Conservation (phyloP, 2,888 invertebrate genomes). For the Campoletis raptor region DNA sequence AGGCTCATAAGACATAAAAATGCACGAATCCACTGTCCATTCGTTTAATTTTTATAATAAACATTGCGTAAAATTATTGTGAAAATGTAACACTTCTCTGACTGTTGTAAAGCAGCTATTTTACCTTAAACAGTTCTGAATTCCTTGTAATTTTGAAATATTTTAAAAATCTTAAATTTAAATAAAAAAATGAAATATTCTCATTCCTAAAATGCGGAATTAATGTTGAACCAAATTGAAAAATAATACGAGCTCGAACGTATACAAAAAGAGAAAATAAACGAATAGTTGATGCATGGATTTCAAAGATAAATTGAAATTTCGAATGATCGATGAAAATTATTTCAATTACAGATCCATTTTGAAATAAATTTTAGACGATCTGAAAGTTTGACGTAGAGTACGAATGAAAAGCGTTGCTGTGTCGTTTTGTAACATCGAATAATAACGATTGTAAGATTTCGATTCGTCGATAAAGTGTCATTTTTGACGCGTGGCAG, state of each 20-base stretch:
- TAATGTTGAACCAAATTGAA: background rate
- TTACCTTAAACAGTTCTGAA: background rate
- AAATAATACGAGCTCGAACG: background rate
- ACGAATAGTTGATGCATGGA: background rate
- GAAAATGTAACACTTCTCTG: no score
- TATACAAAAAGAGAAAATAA: background rate
- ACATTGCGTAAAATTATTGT: no score
- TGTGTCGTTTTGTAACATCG: background rate
- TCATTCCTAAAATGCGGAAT: background rate
- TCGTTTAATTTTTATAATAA: no score
- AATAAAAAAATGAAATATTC: no score
- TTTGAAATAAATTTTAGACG: constrained; percentile 84
- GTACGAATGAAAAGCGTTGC: background rate
- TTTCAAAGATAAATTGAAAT: background rate
- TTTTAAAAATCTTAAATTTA: background rate
- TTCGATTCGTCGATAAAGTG: background rate
- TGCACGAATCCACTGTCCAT: no score
- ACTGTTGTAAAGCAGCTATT: no score
- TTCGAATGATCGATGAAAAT: constrained; percentile 78
- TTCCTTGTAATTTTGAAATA: background rate
- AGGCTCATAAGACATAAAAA: no score
- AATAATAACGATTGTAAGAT: background rate
- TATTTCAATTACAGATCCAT: constrained; percentile 84
- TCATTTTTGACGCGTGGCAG: constrained; percentile 24
- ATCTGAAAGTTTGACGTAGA: constrained; percentile 63